Conservation (phyloP, 2,797 vertebrate genomes). For the Peromyscus attwateri region DNA sequence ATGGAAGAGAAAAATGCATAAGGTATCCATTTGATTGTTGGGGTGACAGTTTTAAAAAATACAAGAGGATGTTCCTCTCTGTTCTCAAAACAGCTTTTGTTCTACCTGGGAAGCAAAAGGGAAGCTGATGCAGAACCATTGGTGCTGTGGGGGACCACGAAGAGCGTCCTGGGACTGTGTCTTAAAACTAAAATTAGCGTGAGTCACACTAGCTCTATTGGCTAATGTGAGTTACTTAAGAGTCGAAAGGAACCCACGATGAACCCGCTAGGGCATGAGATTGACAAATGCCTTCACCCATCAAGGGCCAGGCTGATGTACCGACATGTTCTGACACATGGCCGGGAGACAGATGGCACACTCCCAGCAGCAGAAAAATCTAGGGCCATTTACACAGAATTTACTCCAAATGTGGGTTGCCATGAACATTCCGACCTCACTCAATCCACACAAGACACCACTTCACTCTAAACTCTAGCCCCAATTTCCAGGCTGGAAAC, state of each 20-base stretch:
- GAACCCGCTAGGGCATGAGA: neutral
- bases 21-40: conserved; percentile 44
- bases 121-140: neutral
- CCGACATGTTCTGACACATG: neutral
- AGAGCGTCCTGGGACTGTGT: conserved; percentile 32
- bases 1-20: conserved; percentile 47
- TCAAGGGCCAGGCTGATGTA: neutral
- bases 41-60: neutral
- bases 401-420: neutral
- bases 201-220: conserved; percentile 62
- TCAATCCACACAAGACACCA: conserved; percentile 75
- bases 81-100: neutral
- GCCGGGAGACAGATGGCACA: neutral
- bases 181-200: conserved; percentile 73
- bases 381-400: neutral
- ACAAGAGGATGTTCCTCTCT: neutral
- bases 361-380: conserved; percentile 4
- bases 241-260: neutral
- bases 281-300: neutral
- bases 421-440: conserved; percentile 73
- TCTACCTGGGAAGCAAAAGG: neutral
- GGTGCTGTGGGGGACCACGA: neutral
- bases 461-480: conserved; percentile 81
- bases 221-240: conserved; percentile 31
- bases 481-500: conserved; percentile 80